Conservation (phyloP, 2,888 invertebrate species). For the Diarsia rubi region DNA sequence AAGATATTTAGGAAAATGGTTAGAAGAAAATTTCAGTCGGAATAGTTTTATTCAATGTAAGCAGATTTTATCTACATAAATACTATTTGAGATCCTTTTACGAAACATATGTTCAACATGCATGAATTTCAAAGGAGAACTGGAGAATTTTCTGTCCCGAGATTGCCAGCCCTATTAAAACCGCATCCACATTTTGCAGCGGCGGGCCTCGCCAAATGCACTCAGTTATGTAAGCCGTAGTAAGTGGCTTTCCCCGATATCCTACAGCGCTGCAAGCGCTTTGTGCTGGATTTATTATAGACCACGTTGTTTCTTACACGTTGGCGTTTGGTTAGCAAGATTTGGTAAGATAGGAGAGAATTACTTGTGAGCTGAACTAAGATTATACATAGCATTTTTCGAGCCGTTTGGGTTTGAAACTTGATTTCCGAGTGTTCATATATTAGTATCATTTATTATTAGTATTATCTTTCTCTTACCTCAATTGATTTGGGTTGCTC, state of each 20-base stretch:
- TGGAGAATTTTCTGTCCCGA: slow-evolving; percentile 3
- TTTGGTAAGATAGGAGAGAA: slow-evolving; percentile 14
- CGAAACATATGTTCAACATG: slow-evolving; percentile 31
- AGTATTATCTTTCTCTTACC: too few species aligned
- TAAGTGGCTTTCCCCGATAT: slow-evolving; percentile 65
- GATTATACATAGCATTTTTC: slow-evolving; percentile 1
- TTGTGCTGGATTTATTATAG: slow-evolving; percentile 56
- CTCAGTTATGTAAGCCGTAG: slow-evolving; percentile 65
- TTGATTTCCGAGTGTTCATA: too few species aligned
- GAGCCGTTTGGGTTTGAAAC: too few species aligned
- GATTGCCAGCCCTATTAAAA: slow-evolving; percentile 58
- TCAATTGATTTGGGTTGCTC: too few species aligned
- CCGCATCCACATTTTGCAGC: slow-evolving; percentile 62
- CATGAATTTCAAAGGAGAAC: slow-evolving; percentile 35
- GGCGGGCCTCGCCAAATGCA: slow-evolving; percentile 64
- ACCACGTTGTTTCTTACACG: slow-evolving; percentile 32
- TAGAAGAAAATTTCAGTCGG: slow-evolving; percentile 11
- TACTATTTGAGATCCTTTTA: slow-evolving; percentile 22
- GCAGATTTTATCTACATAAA: slow-evolving; percentile 23
- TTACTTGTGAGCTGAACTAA: neutral
- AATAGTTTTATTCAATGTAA: slow-evolving; percentile 29
- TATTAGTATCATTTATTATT: too few species aligned
- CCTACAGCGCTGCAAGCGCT: slow-evolving; percentile 55
- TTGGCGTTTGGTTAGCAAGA: neutral
- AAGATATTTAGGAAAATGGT: slow-evolving; percentile 14